phyloP scores from a whole-genome alignment of 2,797 vertebrate genomes.

The Tauraco hartlaubi region DNA sequence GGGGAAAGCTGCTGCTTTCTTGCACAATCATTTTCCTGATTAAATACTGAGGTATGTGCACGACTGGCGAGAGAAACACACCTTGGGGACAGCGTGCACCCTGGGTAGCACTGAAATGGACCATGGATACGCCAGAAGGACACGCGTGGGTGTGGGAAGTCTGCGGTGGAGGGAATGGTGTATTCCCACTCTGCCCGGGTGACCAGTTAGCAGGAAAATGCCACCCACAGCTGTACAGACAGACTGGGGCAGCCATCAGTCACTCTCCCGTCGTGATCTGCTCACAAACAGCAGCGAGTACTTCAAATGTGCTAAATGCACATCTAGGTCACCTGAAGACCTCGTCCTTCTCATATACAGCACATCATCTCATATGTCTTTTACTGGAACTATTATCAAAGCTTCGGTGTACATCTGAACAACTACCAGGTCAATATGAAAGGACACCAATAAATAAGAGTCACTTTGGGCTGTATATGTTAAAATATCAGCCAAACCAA shows the following conservation, averaged over 20 bases:
- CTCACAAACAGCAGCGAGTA: background rate
- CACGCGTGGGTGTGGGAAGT: fast-evolving
- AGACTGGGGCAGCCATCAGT: background rate
- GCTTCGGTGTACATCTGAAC: background rate
- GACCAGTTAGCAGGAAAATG: background rate
- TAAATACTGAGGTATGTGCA: background rate
- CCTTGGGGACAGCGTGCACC: background rate
- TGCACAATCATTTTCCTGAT: background rate
- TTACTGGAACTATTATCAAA: background rate
- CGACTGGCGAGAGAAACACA: background rate
- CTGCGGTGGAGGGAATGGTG: background rate
- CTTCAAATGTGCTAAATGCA: background rate
- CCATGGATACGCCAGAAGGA: background rate
- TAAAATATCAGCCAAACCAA: background rate
- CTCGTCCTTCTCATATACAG: background rate
- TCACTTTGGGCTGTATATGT: background rate
- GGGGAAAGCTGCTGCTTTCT: background rate
- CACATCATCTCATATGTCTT: background rate
- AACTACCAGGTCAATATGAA: background rate
- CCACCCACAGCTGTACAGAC: background rate
- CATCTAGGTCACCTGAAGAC: background rate
- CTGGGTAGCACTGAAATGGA: background rate
- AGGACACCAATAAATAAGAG: background rate
- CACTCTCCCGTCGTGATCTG: background rate
- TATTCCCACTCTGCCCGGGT: background rate